phyloP scores from a whole-genome alignment of 2,888 invertebrate genomes.

The Andrena dorsata region DNA sequence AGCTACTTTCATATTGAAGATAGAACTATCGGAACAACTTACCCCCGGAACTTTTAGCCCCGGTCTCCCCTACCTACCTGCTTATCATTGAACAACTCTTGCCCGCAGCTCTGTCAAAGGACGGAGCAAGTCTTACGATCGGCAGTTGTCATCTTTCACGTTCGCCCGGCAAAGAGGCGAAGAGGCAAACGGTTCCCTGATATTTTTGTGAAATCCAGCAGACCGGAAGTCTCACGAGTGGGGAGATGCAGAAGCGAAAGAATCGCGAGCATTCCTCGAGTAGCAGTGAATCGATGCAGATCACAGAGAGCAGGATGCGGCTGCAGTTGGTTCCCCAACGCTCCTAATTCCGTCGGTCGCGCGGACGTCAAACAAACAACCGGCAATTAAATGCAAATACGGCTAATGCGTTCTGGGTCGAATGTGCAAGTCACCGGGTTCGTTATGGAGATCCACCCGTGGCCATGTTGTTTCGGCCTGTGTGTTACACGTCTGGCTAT shows the following conservation, averaged over 20 bases:
- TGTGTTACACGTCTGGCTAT: slow-evolving; percentile 60
- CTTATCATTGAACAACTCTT: too few relatives aligned
- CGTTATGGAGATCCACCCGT: slow-evolving; percentile 81
- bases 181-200: not conserved
- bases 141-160: too few relatives aligned
- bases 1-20: too few relatives aligned
- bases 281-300: slow-evolving; percentile 43
- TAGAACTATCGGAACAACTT: too few relatives aligned
- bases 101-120: too few relatives aligned
- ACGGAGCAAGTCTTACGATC: too few relatives aligned
- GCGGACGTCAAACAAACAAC: slow-evolving; percentile 84
- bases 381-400: slow-evolving; percentile 84
- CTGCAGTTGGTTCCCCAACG: slow-evolving; percentile 54
- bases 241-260: not conserved
- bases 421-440: slow-evolving; percentile 83
- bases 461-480: slow-evolving; percentile 80
- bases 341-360: slow-evolving; percentile 77
- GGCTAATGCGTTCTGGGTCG: slow-evolving; percentile 83
- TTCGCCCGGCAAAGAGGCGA: too few relatives aligned
- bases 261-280: slow-evolving; percentile 1
- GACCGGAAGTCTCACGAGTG: not conserved
- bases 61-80: too few relatives aligned
- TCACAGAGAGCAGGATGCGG: slow-evolving; percentile 63
- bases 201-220: not conserved
- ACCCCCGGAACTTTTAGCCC: too few relatives aligned